phyloP scores from a whole-genome alignment of 2,113 vertebrate genomes.

The Pungitius pungitius region DNA sequence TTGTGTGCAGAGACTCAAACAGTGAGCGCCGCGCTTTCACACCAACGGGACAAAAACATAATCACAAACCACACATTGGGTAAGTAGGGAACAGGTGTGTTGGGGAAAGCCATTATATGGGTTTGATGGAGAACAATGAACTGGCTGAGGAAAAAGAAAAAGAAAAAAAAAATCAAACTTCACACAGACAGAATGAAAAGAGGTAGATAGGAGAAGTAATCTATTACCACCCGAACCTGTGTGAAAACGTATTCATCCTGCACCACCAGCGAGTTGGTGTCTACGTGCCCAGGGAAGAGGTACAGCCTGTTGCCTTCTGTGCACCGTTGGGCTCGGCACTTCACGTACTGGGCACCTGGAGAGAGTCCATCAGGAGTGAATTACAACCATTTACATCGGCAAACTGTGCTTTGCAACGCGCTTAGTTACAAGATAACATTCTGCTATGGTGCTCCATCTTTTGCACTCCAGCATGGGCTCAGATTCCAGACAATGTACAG shows the following conservation, averaged over 20 bases:
- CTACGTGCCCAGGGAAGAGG: constrained; percentile 89
- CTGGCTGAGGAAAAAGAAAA: constrained; percentile 38
- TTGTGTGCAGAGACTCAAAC: constrained; percentile 46
- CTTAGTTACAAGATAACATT: no score
- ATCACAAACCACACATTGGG: constrained; percentile 63
- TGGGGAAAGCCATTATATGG: constrained; percentile 63
- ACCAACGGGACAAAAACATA: constrained; percentile 61
- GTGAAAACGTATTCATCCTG: constrained; percentile 97
- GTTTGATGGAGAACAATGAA: constrained; percentile 67
- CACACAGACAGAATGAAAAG: constrained; percentile 8
- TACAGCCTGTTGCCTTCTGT: constrained; percentile 86
- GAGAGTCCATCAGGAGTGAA: constrained; percentile 63
- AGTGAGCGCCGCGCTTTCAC: constrained; percentile 37
- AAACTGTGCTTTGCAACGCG: constrained; percentile 31
- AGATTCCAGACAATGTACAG: constrained; percentile 19
- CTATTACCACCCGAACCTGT: constrained; percentile 80
- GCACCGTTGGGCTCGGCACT: constrained; percentile 92
- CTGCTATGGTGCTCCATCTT: no score
- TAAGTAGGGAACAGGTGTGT: constrained; percentile 71
- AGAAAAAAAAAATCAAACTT: constrained; percentile 43
- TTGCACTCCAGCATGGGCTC: constrained; percentile 23
- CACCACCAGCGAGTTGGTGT: constrained; percentile 93
- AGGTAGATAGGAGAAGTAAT: constrained; percentile 27
- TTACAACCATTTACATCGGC: constrained; percentile 40
- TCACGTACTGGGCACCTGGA: constrained; percentile 92